These are phyloP conservation scores for Dorcus parallelipipedus DNA, from an alignment of 2,888 invertebrate genomes.

Conservation along the genomic window DNA sequence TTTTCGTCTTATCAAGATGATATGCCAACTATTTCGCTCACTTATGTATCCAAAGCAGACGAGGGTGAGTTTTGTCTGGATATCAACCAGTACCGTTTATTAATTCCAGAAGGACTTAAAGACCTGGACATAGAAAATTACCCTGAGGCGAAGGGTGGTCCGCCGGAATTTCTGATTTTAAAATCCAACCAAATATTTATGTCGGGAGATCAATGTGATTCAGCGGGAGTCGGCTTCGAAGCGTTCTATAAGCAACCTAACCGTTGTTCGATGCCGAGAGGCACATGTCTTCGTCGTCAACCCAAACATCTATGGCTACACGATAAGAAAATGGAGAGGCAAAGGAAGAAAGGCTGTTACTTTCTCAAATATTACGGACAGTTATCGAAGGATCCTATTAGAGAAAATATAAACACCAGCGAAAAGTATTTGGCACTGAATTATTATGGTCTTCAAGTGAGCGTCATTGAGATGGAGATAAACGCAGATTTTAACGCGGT, in stretches of 20 bases:
- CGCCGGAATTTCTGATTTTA: slow-evolving; percentile 50
- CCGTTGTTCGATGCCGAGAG: slow-evolving; percentile 44
- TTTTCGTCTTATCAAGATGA: slow-evolving; percentile 29
- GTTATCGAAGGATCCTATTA: slow-evolving; percentile 47
- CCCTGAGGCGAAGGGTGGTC: slow-evolving; percentile 43
- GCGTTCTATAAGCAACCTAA: slow-evolving; percentile 52
- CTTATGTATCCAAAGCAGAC: slow-evolving; percentile 26
- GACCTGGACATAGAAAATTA: slow-evolving; percentile 27
- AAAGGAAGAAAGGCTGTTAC: slow-evolving; percentile 47
- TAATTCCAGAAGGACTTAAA: slow-evolving; percentile 44
- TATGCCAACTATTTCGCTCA: slow-evolving; percentile 36
- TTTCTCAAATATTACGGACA: slow-evolving; percentile 52
- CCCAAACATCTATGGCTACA: slow-evolving; percentile 51
- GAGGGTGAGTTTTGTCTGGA: slow-evolving; percentile 35
- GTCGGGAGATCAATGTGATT: slow-evolving; percentile 51
- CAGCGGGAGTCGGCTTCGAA: slow-evolving; percentile 52
- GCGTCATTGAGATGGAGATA: slow-evolving; percentile 56
- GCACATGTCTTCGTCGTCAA: slow-evolving; percentile 52
- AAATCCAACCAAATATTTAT: slow-evolving; percentile 42
- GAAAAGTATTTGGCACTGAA: slow-evolving; percentile 51
- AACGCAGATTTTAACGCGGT: slow-evolving; percentile 43
- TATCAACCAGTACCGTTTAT: slow-evolving; percentile 36
- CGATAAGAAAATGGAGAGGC: slow-evolving; percentile 46
- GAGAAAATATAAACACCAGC: slow-evolving; percentile 34
- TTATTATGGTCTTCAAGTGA: slow-evolving; percentile 50